These are phyloP conservation scores for Nudaria mundana DNA, from an alignment of 2,888 invertebrate species.

Conservation along the genomic window DNA sequence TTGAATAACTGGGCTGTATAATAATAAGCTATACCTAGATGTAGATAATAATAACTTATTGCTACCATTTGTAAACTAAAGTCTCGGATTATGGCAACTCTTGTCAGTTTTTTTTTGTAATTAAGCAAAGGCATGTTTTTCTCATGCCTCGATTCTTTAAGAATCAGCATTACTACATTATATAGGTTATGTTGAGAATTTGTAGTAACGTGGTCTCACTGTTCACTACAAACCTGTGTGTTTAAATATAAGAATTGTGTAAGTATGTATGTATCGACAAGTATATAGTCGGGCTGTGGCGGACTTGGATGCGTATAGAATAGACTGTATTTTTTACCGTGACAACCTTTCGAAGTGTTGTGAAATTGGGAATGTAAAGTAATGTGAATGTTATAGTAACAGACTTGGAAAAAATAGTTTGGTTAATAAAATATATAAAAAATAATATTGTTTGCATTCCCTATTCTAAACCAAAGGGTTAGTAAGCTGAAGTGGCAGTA, in stretches of 20 bases:
- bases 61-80: conserved; percentile 11
- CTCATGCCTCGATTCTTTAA: too few relatives aligned
- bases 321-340: conserved; percentile 35
- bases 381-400: conserved; percentile 33
- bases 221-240: conserved; percentile 9
- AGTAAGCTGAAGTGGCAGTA: too few relatives aligned
- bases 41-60: conserved; percentile 40
- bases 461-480: too few relatives aligned
- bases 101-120: background rate
- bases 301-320: conserved; percentile 20
- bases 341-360: conserved; percentile 29
- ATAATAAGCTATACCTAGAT: too few relatives aligned
- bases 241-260: conserved; percentile 15
- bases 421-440: conserved; percentile 44
- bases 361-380: conserved; percentile 31
- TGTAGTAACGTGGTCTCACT: conserved; percentile 8
- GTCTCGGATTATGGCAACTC: conserved; percentile 12
- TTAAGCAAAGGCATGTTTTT: too few relatives aligned
- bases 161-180: too few relatives aligned
- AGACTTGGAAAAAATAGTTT: conserved; percentile 37
- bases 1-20: conserved; percentile 28
- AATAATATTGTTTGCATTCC: too few relatives aligned
- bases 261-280: conserved; percentile 24
- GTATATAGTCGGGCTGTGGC: conserved; percentile 20
- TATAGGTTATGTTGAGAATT: conserved; percentile 3